Base-by-base conservation (phyloP, 2,888 invertebrate genomes). In the Rotaria socialis region DNA sequence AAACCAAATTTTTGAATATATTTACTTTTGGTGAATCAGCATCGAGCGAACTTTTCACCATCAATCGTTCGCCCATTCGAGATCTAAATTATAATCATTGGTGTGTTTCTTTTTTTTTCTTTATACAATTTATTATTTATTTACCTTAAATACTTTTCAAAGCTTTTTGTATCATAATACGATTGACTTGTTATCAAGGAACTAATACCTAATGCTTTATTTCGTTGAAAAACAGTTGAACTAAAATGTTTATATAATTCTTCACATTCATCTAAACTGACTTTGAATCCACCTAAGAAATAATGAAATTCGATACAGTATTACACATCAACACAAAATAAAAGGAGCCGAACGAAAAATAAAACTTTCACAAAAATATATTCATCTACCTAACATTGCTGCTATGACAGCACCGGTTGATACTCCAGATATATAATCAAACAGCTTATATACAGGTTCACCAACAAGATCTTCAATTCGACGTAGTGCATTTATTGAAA, bases 111-210 rank as follows among this genome's bases (percentile, higher is more conserved):
- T 8, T 2, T 22, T 16, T 80, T 10, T 16, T 7, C 11, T 11
- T 8, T 6, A 27, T 24, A 88, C 52, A 52, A 52, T 52, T 16
- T 52, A 16, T 52, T 52, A 52, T 47, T 2, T 47, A 10, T 14
- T 88, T 89, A 91, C 90, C 93, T 93, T 84, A 96, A 91, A 89
- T 95, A 92, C 87, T 93, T 92, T 90, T 96, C 95, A 95, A 95
- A 96, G 24, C 94, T 92, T 0, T 93, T 93, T 0, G 96, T 95
- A 90, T 96, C 95, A 91, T 96, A 96, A 92, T 95, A 96, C 0
- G 95, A 94, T 90, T 96, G 95, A 87, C 93, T 94, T 94, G 94
- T 94, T n/a, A 96, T 93, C 85, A 96, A 92, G 87, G 94, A 89
- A 16, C 89, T 94, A 0, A 95, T 94, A 24, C 95, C 95, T 91